Evolutionary conservation across 1,140 invertebrate genomes (phyloP), one percentile per base, ranked within the genome.

Genomic region (Nebria ingens): DNA sequence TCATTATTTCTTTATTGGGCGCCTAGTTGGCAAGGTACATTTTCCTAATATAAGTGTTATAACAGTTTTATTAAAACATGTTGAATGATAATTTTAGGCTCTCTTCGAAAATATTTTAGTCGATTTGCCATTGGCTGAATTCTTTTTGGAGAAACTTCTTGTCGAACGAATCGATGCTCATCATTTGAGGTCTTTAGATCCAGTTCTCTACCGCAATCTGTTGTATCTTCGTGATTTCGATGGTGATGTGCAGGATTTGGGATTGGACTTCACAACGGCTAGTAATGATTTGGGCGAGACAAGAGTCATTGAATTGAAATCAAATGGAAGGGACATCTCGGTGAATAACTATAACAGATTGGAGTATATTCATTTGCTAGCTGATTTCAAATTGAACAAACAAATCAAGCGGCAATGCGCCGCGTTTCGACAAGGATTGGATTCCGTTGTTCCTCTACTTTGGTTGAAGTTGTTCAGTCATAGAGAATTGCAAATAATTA

Each of bases 391-490:
- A 73, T 74, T 98, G 19, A 97, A 97, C 58, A 86, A 84, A 65
- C 93, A 96, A 76, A 93, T 97, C 56, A 77, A 87, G 49, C 76
- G 82, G 1, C 93, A 97, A 60, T 94, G 90, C 63, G 78, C 76
- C 54, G 89, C 91, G 19, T 92, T 93, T 66, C 85, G 89, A 60
- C 82, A 86, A 71, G 83, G 96, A 1, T 76, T 98, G 34, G 85
- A 88, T 19, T 89, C 91, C 65, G 91, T 98, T 0, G 80, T 98
- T 25, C 85, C 89, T 6, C 71, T 93, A 12, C 86, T 94, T 57
- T 97, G 93, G 91, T 71, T 98, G 21, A 83, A 90, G 56, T 89
- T 98, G 83, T 99, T 98, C 73, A 93, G 91, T 65, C 89, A 91
- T 61, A 86, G 90, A 61, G 96, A 99, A 73, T 74, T 98, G 45